Conservation (phyloP, 2,113 vertebrate genomes). For the Nestor notabilis region DNA sequence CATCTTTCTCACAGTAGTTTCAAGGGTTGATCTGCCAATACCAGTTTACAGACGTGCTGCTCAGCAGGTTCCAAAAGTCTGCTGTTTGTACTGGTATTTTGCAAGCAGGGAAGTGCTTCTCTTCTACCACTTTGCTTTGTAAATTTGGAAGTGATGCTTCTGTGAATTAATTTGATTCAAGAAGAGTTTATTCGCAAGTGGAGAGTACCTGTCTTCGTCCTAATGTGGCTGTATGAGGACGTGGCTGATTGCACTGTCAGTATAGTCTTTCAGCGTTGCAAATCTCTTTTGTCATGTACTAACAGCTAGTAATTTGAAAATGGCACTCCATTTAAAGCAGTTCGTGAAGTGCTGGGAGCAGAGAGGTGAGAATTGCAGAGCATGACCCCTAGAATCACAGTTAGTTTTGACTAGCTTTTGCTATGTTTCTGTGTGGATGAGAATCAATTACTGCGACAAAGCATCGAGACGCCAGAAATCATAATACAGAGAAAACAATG, state of each 20-base stretch:
- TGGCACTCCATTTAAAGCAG: background rate
- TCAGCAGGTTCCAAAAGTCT: background rate
- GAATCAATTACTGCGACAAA: background rate
- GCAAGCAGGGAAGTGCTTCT: background rate
- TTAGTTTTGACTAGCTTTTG: background rate
- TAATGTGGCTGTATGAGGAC: background rate
- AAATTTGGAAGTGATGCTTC: background rate
- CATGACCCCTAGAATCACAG: background rate
- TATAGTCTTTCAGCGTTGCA: background rate
- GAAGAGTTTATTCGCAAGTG: background rate
- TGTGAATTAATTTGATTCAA: background rate
- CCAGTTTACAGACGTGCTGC: background rate
- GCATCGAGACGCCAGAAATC: accelerated
- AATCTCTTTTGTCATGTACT: background rate
- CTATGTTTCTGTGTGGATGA: background rate
- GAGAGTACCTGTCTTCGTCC: background rate
- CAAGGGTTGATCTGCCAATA: background rate
- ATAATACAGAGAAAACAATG: background rate
- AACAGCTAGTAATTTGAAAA: background rate
- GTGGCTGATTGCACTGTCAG: background rate
- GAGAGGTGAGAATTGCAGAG: background rate
- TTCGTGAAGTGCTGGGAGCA: background rate
- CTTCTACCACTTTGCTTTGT: background rate
- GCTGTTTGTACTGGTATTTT: background rate
- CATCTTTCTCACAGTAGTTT: background rate